phyloP scores from a whole-genome alignment of 2,888 invertebrate species.

The Melieria picta region DNA sequence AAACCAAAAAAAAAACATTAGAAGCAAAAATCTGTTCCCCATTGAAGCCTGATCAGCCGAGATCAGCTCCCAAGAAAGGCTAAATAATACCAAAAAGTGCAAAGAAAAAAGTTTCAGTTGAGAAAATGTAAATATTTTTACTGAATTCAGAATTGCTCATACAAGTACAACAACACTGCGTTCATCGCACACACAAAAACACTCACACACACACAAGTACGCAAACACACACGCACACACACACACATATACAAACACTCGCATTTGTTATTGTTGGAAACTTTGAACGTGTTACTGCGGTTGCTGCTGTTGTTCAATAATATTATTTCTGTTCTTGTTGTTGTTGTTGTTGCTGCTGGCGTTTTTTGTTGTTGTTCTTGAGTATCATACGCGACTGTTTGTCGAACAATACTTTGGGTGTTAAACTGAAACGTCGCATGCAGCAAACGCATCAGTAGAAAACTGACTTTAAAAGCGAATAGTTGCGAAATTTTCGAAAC shows the following conservation, averaged over 20 bases:
- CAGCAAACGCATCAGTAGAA: conserved; percentile 48
- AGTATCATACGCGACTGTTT: conserved; percentile 18
- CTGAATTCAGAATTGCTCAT: conserved; percentile 31
- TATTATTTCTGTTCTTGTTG: conserved; percentile 11
- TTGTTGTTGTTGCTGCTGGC: conserved; percentile 7
- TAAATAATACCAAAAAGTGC: neutral
- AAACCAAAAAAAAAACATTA: conserved; percentile 12
- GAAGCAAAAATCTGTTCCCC: neutral
- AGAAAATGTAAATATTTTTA: conserved; percentile 33
- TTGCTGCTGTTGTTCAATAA: neutral
- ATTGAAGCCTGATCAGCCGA: too few species aligned
- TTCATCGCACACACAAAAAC: neutral
- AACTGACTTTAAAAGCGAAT: conserved; percentile 46
- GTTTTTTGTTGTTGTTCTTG: conserved; percentile 19
- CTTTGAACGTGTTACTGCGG: neutral
- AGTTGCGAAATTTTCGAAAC: conserved; percentile 33
- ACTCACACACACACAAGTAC: neutral
- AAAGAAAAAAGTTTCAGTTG: conserved; percentile 10
- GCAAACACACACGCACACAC: neutral
- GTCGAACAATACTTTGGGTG: conserved; percentile 19
- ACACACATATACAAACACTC: neutral
- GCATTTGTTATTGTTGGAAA: conserved; percentile 10
- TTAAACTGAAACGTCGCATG: conserved; percentile 36
- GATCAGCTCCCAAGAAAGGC: too few species aligned
- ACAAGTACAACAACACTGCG: neutral